Base-by-base conservation (phyloP, 2,113 vertebrate genomes). In the Antechinus flavipes region DNA sequence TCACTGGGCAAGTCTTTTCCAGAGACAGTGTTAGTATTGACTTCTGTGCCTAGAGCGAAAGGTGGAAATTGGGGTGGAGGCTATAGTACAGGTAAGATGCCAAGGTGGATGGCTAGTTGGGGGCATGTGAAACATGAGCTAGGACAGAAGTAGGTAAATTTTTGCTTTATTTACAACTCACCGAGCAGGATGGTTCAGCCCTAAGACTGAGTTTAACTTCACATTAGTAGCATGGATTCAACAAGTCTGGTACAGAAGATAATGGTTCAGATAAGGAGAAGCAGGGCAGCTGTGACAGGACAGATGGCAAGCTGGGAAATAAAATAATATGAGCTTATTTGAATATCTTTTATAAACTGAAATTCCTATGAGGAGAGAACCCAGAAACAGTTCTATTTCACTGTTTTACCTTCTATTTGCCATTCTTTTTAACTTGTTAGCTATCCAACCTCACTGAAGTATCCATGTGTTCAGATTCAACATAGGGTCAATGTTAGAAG, bases 391-490 rank as follows among this genome's bases (percentile, higher is more conserved):
- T 42, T n/a, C n/a, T 84, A 0, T 68, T 91, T 27, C 56, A 90
- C 3, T 89, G 27, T 50, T 10, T 52, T 54, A 25, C 89, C 19
- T 7, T 50, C 3, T 9, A 46, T 54, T 90, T 93, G 47, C 19
- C 3, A 16, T 93, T 76, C 93, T 91, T 92, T 89, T 61, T 54
- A 0, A 52, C 55, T n/a, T 56, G 55, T 95, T 56, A 92, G 89
- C 49, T 84, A 6, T 16, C 16, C 8, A 93, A 23, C 26, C 25
- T 2, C 27, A 54, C 27, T 76, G 68, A 95, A 92, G 55, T 24
- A 16, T n/a, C 68, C 68, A 10, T 2, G 6, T 89, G 61, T 97
- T 95, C 91, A 91, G 92, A 84, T 95, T 96, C 95, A 91, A 90
- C 46, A 5, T 52, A 52, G 56, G 68, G 46, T 54, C 94, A 92